Evolutionary conservation across 1,140 invertebrate genomes (phyloP), one percentile per base, ranked within the genome.

Genomic region (Dendrolimus punctatus): DNA sequence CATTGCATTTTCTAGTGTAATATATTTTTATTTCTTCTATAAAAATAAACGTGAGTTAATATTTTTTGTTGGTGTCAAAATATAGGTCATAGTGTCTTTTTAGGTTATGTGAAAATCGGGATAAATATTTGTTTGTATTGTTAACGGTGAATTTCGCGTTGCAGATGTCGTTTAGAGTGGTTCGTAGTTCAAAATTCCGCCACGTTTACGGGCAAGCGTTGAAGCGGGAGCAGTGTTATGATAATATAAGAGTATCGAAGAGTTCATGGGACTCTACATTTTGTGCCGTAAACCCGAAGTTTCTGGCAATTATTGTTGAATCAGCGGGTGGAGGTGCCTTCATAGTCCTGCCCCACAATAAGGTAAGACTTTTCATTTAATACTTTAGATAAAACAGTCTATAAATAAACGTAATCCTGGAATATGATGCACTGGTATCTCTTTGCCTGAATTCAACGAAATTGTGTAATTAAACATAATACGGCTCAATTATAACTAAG

Each of bases 201-300:
- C 98, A 99, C 90, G 97, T 99, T 68, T 99, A 98, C 89, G 99
- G 98, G 66, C 95, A 98, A 74, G 92, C 96, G 51, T 87, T 98
- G 59, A 99, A 99, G 88, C 91, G 96, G 77, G 98, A 99, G 83
- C 95, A 99, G 89, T 99, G 98, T 88, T 99, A 99, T 89, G 98
- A 99, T 88, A 98, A 99, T 87, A 97, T 99, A 77, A 90, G 98
- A 74, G 97, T 99, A 46, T 99, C 98, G 10, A 99, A 99, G 86
- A 98, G 95, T 79, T 98, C 96, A 43, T 98, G 97, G 96, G 99
- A 99, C 86, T 98, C 97, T 46, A 98, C 96, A 53, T 99, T 99
- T 85, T 99, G 98, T 90, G 95, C 96, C 62, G 98, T 99, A 61
- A 99, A 99, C 89, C 98, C 98, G 10, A 99, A 99, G 88, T 99